Conservation (phyloP, 2,888 invertebrate species). For the Spisula subtruncata region DNA sequence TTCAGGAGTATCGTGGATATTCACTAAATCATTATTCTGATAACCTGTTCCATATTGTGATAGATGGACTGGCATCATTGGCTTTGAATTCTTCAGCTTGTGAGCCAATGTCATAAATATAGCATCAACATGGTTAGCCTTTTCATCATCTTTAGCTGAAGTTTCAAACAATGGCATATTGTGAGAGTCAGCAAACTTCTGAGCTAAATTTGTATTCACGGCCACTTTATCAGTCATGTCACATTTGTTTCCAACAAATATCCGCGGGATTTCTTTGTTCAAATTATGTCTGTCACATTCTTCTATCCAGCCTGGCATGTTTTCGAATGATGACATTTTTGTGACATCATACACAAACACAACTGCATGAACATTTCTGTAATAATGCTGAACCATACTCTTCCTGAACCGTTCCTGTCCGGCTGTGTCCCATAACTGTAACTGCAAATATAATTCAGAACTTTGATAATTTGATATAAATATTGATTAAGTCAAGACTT, state of each 20-base stretch:
- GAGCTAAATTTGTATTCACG: conserved; percentile 92
- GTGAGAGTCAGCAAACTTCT: conserved; percentile 89
- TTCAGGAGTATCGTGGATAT: conserved; percentile 78
- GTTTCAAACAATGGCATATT: conserved; percentile 94
- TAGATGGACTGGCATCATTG: conserved; percentile 89
- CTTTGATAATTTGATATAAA: too few species aligned
- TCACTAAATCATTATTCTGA: conserved; percentile 73
- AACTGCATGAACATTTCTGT: conserved; percentile 94
- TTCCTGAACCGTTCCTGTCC: conserved; percentile 94
- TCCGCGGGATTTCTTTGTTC: conserved; percentile 90
- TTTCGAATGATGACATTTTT: conserved; percentile 90
- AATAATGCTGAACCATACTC: conserved; percentile 95
- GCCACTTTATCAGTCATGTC: conserved; percentile 90
- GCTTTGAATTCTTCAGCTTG: conserved; percentile 91
- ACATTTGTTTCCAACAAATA: conserved; percentile 94
- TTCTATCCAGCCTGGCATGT: conserved; percentile 92
- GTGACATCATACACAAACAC: conserved; percentile 95
- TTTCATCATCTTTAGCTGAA: conserved; percentile 92
- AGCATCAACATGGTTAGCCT: conserved; percentile 93
- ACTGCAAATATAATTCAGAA: conserved; percentile 88
- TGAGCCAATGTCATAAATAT: conserved; percentile 95
- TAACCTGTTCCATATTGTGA: conserved; percentile 71
- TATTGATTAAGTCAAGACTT: too few species aligned
- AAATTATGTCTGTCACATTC: conserved; percentile 92
- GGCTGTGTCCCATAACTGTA: conserved; percentile 93